Conservation (phyloP, 2,797 vertebrate genomes). For the Channa striata region DNA sequence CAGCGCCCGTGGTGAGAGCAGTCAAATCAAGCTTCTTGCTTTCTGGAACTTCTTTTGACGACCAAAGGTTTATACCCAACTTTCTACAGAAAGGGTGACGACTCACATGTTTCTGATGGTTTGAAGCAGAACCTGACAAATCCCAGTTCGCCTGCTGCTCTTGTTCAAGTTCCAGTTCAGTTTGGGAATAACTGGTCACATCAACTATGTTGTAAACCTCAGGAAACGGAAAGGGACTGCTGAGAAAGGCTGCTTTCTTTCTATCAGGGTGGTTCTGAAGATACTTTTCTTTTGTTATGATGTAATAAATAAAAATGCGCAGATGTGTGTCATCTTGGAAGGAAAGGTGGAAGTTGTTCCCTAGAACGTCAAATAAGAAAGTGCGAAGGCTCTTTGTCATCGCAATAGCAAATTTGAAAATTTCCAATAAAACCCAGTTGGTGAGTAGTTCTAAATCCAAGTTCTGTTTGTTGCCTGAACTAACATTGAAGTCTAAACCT, state of each 20-base stretch:
- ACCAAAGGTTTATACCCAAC: conserved; percentile 54
- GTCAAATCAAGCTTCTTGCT: conserved; percentile 36
- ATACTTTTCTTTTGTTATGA: conserved; percentile 8
- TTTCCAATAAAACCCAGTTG: conserved; percentile 40
- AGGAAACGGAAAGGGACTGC: conserved; percentile 9
- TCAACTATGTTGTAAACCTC: conserved; percentile 11
- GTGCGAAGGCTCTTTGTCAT: conserved; percentile 12
- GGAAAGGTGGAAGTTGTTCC: conserved; percentile 31
- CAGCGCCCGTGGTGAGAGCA: conserved; percentile 22
- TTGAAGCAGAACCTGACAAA: neutral
- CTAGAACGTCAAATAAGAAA: conserved; percentile 37
- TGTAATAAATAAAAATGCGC: conserved; percentile 14
- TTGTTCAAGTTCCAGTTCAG: neutral
- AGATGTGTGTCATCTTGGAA: neutral
- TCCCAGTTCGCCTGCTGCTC: neutral
- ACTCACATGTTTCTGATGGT: neutral
- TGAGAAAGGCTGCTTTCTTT: conserved; percentile 13
- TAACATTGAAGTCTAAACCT: conserved; percentile 44
- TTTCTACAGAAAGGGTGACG: conserved; percentile 25
- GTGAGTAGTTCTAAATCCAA: conserved; percentile 31
- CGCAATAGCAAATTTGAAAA: conserved; percentile 35
- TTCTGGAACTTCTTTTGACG: accelerated
- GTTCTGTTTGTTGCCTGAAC: neutral
- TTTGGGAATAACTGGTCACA: neutral
- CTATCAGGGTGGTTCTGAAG: neutral